Evolutionary conservation across 2,888 invertebrate species (phyloP).

Genomic region (Arctia plantaginis): DNA sequence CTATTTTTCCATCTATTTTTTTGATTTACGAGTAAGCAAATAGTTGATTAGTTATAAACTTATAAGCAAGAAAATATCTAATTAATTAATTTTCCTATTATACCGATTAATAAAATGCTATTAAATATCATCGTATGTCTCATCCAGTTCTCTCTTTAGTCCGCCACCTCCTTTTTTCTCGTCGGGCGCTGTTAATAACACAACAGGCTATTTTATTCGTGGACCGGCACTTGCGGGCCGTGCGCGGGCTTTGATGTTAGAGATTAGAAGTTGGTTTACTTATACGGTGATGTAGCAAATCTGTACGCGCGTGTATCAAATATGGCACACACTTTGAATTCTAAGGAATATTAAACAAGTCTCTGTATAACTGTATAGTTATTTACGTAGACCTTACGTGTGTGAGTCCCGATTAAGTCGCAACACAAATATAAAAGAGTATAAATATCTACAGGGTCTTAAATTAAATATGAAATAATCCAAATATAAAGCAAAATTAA

Average conservation of each 20-base stretch:
- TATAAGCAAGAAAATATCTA: background rate
- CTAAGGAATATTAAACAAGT: background rate
- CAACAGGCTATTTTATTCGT: slow-evolving; percentile 84
- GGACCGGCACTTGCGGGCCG: slow-evolving; percentile 78
- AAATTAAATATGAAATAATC: background rate
- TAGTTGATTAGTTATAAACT: no score
- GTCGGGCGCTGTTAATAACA: slow-evolving; percentile 82
- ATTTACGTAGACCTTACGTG: background rate
- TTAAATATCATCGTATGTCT: slow-evolving; percentile 34
- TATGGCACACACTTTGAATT: slow-evolving; percentile 23
- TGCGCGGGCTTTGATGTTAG: slow-evolving; percentile 80
- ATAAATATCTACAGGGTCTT: background rate
- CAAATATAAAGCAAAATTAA: background rate
- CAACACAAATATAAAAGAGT: background rate
- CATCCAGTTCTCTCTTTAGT: slow-evolving; percentile 52
- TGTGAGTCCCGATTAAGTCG: background rate
- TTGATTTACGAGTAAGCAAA: no score
- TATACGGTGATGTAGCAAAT: slow-evolving; percentile 47
- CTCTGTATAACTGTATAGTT: background rate
- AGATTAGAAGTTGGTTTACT: slow-evolving; percentile 79
- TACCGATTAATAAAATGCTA: background rate
- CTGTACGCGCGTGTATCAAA: slow-evolving; percentile 28
- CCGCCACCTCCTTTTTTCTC: slow-evolving; percentile 70
- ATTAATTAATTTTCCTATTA: background rate
- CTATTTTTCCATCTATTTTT: no score